Base-by-base conservation (phyloP, 2,888 invertebrate genomes). In the Trissonchulus latispiculum region DNA sequence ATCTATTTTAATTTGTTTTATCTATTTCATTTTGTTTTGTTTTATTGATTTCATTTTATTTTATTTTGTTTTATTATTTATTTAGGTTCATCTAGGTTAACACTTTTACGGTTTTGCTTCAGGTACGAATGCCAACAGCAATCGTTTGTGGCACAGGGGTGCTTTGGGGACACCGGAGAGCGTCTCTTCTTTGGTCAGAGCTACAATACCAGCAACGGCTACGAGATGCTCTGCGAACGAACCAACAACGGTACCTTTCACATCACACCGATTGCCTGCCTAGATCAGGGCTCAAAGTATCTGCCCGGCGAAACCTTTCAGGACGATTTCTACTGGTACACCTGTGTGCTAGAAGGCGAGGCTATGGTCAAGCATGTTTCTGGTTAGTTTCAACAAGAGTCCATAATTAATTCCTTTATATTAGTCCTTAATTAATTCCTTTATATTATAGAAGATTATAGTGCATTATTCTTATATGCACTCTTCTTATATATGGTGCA, bases 271-370 rank as follows among this genome's bases (percentile, higher is more conserved):
- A n/a, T 64, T n/a, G 66, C 32, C 31, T 64, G 66, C 28, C n/a
- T 64, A 28, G 15, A 64, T n/a, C 31, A 64, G 31, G 48, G 8
- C 23, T 23, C 8, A 48, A 8, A 23, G 23, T 48, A 48, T 48
- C 23, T 48, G 48, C 48, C 48, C 48, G 23, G 8, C 48, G 48
- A 48, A 48, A 64, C 66, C 8, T 64, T 64, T n/a, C 66, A 64
- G 35, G 66, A 64, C 35, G 66, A 64, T 64, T 64, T 64, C 66
- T 64, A 64, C n/a, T 64, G 66, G 66, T 64, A 64, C 66, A 64
- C 66, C 32, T 64, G 66, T n/a, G n/a, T 8, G 18, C 18, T 64
- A 28, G 35, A 64, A 15, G 66, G 66, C 35, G 66, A 64, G 31
- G n/a, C 8, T 18, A 64, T 64, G 66, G 66, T 33, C 18, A 64